These are phyloP conservation scores for Sylvietta virens DNA, from an alignment of 2,113 vertebrate genomes.

Conservation along the genomic window DNA sequence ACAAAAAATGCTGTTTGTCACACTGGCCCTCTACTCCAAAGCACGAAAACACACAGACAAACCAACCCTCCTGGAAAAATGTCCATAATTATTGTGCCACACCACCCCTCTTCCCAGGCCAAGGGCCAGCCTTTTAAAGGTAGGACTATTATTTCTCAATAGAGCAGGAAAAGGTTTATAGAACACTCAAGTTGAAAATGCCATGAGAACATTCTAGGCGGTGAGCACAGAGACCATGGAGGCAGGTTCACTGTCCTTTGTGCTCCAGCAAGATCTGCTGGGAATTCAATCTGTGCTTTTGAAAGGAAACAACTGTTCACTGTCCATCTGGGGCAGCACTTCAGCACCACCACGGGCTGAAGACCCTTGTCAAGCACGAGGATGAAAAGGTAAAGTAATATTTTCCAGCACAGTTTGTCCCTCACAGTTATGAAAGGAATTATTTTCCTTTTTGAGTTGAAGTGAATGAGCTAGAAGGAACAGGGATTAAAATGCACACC, in stretches of 20 bases:
- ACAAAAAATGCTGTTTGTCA: background rate
- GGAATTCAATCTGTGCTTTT: background rate
- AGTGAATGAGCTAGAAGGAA: background rate
- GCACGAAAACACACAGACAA: background rate
- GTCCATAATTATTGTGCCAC: background rate
- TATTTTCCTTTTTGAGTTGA: background rate
- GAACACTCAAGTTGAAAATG: background rate
- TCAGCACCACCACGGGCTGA: background rate
- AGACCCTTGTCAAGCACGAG: background rate
- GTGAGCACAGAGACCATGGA: background rate
- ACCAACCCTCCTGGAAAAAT: background rate
- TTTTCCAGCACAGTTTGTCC: background rate
- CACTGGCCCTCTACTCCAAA: background rate
- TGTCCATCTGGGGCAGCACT: background rate
- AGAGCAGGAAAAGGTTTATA: background rate
- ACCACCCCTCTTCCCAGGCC: background rate
- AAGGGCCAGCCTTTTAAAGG: background rate
- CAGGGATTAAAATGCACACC: background rate
- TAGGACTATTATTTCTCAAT: background rate
- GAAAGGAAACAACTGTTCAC: background rate
- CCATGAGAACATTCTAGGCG: background rate
- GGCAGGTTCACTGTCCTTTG: background rate
- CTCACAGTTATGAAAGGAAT: background rate
- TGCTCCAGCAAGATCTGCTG: background rate
- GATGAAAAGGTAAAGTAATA: background rate